These are phyloP conservation scores for Accipiter cooperii DNA, from an alignment of 2,113 vertebrate genomes.

Conservation along the genomic window DNA sequence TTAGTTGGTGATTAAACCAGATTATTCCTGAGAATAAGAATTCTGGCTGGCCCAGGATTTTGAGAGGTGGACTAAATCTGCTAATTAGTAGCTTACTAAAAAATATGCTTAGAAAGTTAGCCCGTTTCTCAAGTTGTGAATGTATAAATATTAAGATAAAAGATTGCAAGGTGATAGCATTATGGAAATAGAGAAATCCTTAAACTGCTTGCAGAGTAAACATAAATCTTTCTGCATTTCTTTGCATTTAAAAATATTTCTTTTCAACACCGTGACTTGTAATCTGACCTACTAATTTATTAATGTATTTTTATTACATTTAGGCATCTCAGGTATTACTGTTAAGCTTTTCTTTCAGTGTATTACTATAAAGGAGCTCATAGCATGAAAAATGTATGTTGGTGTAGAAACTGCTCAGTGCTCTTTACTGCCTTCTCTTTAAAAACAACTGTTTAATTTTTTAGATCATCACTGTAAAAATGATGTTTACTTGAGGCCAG, in stretches of 20 bases:
- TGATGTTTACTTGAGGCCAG: neutral
- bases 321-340: neutral
- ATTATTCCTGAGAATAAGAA: constrained; percentile 1
- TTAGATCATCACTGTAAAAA: neutral
- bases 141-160: neutral
- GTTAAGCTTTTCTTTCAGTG: neutral
- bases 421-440: neutral
- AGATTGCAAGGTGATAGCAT: neutral
- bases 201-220: neutral
- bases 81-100: neutral
- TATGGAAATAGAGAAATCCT: neutral
- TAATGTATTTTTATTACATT: neutral
- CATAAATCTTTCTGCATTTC: neutral
- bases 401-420: neutral
- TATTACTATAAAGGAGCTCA: neutral
- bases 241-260: neutral
- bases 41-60: neutral
- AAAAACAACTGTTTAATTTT: neutral
- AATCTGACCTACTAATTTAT: neutral
- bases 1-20: neutral
- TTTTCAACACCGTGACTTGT: neutral
- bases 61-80: neutral
- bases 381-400: neutral
- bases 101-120: neutral
- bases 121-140: neutral